Evolutionary conservation across 2,113 vertebrate genomes (phyloP), one percentile per base, ranked within the genome.

Genomic region (Callipepla californica): DNA sequence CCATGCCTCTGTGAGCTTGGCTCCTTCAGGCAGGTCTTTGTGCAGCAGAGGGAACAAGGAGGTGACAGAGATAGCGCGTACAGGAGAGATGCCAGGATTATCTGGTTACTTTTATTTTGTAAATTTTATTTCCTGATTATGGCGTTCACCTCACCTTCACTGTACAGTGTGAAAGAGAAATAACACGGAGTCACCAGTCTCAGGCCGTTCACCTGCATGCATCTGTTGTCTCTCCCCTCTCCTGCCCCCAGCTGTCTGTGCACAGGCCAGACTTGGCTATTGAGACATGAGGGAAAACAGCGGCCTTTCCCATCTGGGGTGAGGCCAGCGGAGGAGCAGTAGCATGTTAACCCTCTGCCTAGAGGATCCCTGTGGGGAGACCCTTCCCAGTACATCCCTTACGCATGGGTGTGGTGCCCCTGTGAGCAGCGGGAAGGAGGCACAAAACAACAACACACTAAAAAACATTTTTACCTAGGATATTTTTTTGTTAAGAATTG

Each of bases 51-150:
- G 19, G 26, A 86, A 72, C 10, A 30, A 10, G n/a, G 53, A 70
- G 34, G 9, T 66, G 3, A 21, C 1, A 26, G 4, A 13, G 6
- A 47, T 36, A 57, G 9, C 0, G 0, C n/a, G n/a, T 15, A 6
- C 16, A 5, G 5, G 10, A 22, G 20, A 12, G 51, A 55, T 72
- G 66, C 20, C 61, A 42, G 48, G 65, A 34, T 86, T 63, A 40
- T 30, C 12, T 36, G 9, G 13, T 57, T 81, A 47, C 40, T 84
- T 28, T 19, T 74, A 50, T 23, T 68, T 69, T 65, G 0, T 25
- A 18, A 34, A 72, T 81, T 40, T 40, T 40, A 57, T 55, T 85
- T 91, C 18, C 45, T 84, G 48, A 45, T 42, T 51, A 25, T 67
- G 73, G 30, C 18, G 34, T 65, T 61, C 14, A 50, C 50, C 20